Base-by-base conservation (phyloP, 2,797 vertebrate species). In the Notolepis coatsorum region DNA sequence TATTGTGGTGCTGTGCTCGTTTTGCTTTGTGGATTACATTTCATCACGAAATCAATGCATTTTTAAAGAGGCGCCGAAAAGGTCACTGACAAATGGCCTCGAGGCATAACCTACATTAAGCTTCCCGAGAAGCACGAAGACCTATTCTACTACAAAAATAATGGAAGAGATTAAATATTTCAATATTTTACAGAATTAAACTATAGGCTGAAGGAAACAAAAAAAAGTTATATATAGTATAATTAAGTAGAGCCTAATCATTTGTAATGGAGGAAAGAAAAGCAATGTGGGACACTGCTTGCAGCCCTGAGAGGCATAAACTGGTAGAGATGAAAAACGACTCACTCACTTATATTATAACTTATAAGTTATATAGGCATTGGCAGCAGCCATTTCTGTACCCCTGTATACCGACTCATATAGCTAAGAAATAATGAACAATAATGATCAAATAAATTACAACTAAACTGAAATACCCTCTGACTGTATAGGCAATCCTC, bases 21-120 rank as follows among this genome's bases (percentile, higher is more conserved):
- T 69, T 45, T 41, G 57, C 42, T 41, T 45, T 41, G 49, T 35
- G 43, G 27, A 45, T 80, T 71, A 63, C 48, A 73, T 73, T 61
- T 46, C 10, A 39, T 58, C 25, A 61, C 27, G 13, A 46, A 30
- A 30, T 33, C 43, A 47, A 41, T 54, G 33, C n/a, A 20, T 64
- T 53, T 77, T 46, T 20, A 42, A 68, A 53, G 33, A 58, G 46
- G 58, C 24, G 57, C 23, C 28, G 45, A 20, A 47, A 15, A 37
- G 38, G 43, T 42, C 48, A 54, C 15, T 10, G 30, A 7, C 13
- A 24, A 7, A 25, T 25, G 2, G 13, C 42, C 42, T 10, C 5
- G 15, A 42, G 15, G 18, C 13, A 31, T 30, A 17, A 59, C 21
- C 45, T 47, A 13, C 7, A 17, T 25, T 25, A 17, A 27, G 20